Evolutionary conservation across 2,113 vertebrate genomes (phyloP).

Genomic region (Garra rufa): DNA sequence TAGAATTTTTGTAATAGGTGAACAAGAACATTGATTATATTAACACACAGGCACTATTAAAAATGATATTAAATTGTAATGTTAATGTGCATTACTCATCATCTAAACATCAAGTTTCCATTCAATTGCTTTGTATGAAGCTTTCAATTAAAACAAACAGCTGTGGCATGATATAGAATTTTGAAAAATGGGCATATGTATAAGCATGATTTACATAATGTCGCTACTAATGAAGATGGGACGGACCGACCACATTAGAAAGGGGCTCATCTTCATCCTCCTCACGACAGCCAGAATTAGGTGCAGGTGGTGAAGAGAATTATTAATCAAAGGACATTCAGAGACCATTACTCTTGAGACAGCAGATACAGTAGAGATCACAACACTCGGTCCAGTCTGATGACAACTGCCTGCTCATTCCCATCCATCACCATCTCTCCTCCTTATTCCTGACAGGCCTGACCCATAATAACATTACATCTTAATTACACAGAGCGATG

Average conservation of each 20-base stretch:
- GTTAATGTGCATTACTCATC: background rate
- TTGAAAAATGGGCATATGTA: background rate
- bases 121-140: background rate
- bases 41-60: background rate
- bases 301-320: background rate
- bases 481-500: background rate
- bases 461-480: background rate
- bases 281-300: background rate
- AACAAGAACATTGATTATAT: background rate
- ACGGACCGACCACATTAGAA: background rate
- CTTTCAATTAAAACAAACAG: background rate
- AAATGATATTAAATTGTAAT: background rate
- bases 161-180: background rate
- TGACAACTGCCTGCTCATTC: background rate
- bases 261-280: background rate
- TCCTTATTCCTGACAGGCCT: conserved; percentile 3
- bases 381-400: conserved; percentile 10
- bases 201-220: background rate
- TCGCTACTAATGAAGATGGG: background rate
- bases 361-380: background rate
- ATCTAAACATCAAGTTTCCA: background rate
- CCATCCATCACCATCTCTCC: background rate
- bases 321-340: conserved; percentile 15
- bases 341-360: background rate
- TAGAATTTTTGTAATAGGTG: background rate